These are phyloP conservation scores for Malurus elegans DNA, from an alignment of 2,113 vertebrate species.

Conservation along the genomic window DNA sequence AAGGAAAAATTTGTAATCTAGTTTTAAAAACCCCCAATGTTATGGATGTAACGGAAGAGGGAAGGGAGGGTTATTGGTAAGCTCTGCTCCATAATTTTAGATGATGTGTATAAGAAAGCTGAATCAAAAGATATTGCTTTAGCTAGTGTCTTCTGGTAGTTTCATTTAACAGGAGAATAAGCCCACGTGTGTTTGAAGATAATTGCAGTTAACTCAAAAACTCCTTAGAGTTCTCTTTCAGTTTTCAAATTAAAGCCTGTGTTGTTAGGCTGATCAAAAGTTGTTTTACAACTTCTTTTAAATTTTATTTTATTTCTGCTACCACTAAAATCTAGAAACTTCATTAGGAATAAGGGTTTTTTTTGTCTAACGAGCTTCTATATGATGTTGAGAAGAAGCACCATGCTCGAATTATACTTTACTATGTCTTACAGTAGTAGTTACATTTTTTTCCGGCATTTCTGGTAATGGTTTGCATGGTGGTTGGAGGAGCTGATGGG, in stretches of 20 bases:
- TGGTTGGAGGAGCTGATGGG: neutral
- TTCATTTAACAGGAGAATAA: neutral
- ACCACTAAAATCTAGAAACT: neutral
- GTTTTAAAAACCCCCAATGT: neutral
- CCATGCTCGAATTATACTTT: neutral
- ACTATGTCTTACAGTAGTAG: neutral
- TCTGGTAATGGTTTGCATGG: neutral
- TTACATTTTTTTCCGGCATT: neutral
- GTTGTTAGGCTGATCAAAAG: neutral
- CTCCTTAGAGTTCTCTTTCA: neutral
- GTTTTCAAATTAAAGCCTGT: neutral
- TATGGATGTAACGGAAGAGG: neutral
- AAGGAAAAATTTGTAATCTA: neutral
- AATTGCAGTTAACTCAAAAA: neutral
- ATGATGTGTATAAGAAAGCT: neutral
- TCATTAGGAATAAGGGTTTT: neutral
- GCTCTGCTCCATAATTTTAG: neutral
- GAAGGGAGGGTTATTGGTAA: neutral
- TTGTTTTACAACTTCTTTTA: neutral
- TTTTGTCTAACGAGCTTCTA: fast-evolving
- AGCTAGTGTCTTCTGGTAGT: neutral
- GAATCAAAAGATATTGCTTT: neutral
- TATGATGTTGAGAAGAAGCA: neutral
- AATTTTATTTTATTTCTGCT: neutral
- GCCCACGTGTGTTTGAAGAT: neutral